Base-by-base conservation (phyloP, 2,113 vertebrate genomes). In the Catharus minimus region DNA sequence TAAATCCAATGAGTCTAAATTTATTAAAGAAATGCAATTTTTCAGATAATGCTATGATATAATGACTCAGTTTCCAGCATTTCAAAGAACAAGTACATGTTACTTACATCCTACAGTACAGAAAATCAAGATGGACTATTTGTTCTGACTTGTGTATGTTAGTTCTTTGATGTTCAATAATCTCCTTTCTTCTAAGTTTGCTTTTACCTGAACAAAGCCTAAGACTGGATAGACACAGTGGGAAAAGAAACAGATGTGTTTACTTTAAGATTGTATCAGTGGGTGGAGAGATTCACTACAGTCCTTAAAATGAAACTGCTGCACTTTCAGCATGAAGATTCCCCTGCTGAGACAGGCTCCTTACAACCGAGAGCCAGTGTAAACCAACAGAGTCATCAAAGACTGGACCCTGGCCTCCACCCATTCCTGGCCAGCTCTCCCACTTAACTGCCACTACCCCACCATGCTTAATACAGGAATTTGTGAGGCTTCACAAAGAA, bases 381-480 rank as follows among this genome's bases (percentile, higher is more conserved):
- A 92, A 91, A 90, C 60, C 43, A 77, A 33, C 3, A 6, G 23
- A 22, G 23, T 13, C 55, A 80, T 58, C 72, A 79, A 76, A 73
- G 72, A 8, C 49, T 5, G 33, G 30, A 7, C 13, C 14, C 20
- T 1, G 15, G 36, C 43, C 79, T n/a, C 71, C 75, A 69, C 67
- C 71, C 28, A 0, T 24, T 80, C 79, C 92, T 62, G 60, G 65
- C 49, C 50, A 66, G 36, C 24, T 11, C 36, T 74, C 26, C 39
- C 47, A 33, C 8, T 4, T 11, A 56, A n/a, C 26, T 30, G 78
- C 27, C 57, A 6, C 27, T 2, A 3, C 13, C n/a, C 20, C 0
- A 1, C 17, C 0, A 0, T 3, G 14, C 41, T 26, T 76, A 24
- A 7, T 0, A 44, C 13, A 32, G 23, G 27, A 30, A 43, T n/a